Base-by-base conservation (phyloP, 2,113 vertebrate species). In the Hydropotes inermis region DNA sequence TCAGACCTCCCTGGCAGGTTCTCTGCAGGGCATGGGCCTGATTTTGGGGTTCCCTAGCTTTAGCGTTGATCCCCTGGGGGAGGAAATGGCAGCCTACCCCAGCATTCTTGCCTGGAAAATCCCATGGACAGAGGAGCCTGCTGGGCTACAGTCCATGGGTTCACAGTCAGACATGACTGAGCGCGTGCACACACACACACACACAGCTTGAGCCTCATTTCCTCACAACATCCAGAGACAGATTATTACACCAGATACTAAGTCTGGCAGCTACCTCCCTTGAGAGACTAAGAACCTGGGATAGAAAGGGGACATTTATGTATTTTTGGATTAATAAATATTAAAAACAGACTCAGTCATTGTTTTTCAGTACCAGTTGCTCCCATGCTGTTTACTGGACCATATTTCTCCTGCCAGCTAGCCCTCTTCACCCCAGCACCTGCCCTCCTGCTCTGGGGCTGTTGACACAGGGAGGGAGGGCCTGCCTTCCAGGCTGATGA, bases 251-350 rank as follows among this genome's bases (percentile, higher is more conserved):
- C 12, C 74, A 57, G 90, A 60, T 45, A 67, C 95, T 64, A 84
- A 81, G 79, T 17, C 86, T 81, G 64, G 67, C 79, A 97, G 85
- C 91, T 93, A 61, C 55, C 52, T 90, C 83, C 39, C 57, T 83
- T 87, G 61, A 81, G 89, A 74, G 52, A 76, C 45, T 54, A 95
- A 95, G 91, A 95, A 93, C 28, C 50, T 92, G 86, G 54, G 57
- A 28, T 93, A 97, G 47, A 95, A 95, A 94, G 74, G 64, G 60
- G 54, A 87, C 58, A 89, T 91, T 91, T 74, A 94, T 94, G 39
- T 97, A 97, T 96, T 98, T 98, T 98, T 95, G 52, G 87, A 94
- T 86, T 96, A 98, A 98, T 97, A 97, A 98, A 98, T 97, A 39
- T 64, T 78, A 70, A 94, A 97, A 95, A 61, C 13, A 90, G 54